Evolutionary conservation across 2,113 vertebrate genomes (phyloP).

Genomic region (Oreochromis spilurus): DNA sequence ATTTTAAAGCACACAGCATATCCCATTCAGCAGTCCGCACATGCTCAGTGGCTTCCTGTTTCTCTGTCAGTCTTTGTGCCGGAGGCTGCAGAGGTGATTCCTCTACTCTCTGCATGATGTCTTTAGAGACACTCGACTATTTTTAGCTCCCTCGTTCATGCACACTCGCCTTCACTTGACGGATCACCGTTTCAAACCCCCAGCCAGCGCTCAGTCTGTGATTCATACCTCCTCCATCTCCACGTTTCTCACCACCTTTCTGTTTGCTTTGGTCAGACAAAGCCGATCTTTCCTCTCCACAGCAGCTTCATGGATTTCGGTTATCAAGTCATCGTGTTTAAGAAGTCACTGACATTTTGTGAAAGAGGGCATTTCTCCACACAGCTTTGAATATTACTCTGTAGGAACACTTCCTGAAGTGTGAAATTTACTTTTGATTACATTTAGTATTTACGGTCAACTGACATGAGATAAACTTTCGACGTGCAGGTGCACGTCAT

Average conservation of each 20-base stretch:
- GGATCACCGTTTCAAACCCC: background rate
- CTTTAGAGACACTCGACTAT: conserved; percentile 43
- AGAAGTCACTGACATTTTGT: background rate
- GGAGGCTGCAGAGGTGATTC: conserved; percentile 51
- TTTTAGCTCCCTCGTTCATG: conserved; percentile 48
- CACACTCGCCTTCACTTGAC: background rate
- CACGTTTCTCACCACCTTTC: background rate
- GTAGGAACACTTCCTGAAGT: background rate
- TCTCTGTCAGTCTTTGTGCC: background rate
- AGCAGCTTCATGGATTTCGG: background rate
- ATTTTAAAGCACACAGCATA: background rate
- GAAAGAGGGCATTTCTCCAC: background rate
- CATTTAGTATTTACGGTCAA: background rate
- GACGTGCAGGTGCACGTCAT: background rate
- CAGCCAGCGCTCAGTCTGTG: background rate
- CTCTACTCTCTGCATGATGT: conserved; percentile 21
- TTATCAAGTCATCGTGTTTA: background rate
- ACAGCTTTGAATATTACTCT: background rate
- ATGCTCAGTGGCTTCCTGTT: background rate
- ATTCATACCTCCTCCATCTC: background rate
- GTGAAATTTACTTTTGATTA: background rate
- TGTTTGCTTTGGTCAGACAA: background rate
- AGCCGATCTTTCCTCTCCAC: background rate
- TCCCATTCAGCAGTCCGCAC: background rate
- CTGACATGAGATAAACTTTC: background rate